Evolutionary conservation across 1,140 invertebrate species (phyloP).

Genomic region (Bombus waltoni): DNA sequence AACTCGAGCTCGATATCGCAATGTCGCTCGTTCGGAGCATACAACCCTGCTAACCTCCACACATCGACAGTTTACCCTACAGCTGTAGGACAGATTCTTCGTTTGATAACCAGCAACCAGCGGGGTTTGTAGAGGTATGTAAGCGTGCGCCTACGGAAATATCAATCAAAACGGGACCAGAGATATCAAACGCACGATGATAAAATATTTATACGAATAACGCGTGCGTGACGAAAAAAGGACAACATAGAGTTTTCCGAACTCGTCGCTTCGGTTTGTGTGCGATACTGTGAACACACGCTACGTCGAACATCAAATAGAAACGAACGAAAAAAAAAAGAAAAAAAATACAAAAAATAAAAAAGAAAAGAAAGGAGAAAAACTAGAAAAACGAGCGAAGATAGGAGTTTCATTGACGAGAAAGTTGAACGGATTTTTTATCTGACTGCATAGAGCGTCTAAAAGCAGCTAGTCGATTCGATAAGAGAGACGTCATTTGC

Average conservation of each 20-base stretch:
- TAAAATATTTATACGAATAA: constrained; percentile 6
- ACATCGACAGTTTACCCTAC: background rate
- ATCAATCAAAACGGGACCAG: constrained; percentile 14
- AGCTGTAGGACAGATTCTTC: background rate
- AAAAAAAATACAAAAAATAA: no score
- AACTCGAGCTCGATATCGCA: constrained; percentile 54
- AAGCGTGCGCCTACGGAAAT: background rate
- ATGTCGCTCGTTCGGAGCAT: constrained; percentile 22
- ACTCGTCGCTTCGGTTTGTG: background rate
- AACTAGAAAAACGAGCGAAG: no score
- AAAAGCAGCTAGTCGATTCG: constrained; percentile 28
- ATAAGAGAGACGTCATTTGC: constrained; percentile 43
- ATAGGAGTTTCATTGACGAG: constrained; percentile 14
- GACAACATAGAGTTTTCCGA: no score
- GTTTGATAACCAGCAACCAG: constrained; percentile 31
- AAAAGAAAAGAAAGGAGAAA: no score
- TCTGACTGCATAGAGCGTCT: background rate
- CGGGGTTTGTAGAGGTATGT: background rate
- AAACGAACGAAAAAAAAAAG: background rate
- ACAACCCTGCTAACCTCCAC: background rate
- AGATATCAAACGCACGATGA: background rate
- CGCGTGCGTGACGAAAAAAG: no score
- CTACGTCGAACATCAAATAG: background rate
- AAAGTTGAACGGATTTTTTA: constrained; percentile 49
- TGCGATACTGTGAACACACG: background rate